These are phyloP conservation scores for Saccostrea cuccullata DNA, from an alignment of 1,140 invertebrate species.

Conservation along the genomic window DNA sequence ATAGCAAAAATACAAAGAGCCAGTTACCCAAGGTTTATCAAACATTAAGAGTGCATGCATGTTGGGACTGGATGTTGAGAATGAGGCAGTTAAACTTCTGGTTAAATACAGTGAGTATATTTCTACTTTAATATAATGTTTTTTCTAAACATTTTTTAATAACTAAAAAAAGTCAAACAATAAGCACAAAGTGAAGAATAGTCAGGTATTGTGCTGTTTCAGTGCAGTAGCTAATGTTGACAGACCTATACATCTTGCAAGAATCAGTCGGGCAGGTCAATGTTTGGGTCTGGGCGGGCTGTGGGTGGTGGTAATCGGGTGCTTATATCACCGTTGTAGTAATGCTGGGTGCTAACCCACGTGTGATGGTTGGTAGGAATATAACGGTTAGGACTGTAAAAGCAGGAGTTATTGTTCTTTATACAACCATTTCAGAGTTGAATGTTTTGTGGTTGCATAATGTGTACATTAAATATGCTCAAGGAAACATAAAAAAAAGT, in stretches of 20 bases:
- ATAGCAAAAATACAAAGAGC: no score
- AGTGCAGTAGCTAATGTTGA: constrained; percentile 15
- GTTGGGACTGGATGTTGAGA: no score
- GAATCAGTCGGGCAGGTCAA: constrained; percentile 52
- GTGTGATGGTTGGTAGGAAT: constrained; percentile 63
- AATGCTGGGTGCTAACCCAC: constrained; percentile 65
- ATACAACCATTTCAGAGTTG: neutral
- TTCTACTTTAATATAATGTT: neutral
- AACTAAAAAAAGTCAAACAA: neutral
- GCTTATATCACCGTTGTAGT: constrained; percentile 48
- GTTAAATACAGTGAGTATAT: no score
- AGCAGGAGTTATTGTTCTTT: neutral
- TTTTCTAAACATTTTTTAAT: neutral
- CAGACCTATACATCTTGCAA: constrained; percentile 44
- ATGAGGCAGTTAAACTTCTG: no score
- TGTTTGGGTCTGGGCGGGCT: constrained; percentile 49
- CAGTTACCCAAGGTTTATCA: no score
- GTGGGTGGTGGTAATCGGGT: constrained; percentile 51
- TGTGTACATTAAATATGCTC: no score
- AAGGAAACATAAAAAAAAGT: no score
- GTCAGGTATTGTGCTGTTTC: neutral
- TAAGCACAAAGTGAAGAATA: constrained; percentile 22
- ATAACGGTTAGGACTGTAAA: constrained; percentile 63
- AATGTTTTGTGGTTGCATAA: no score
- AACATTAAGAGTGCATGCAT: no score